phyloP scores from a whole-genome alignment of 1,140 invertebrate species.

The Zaprionus kolodkinae region DNA sequence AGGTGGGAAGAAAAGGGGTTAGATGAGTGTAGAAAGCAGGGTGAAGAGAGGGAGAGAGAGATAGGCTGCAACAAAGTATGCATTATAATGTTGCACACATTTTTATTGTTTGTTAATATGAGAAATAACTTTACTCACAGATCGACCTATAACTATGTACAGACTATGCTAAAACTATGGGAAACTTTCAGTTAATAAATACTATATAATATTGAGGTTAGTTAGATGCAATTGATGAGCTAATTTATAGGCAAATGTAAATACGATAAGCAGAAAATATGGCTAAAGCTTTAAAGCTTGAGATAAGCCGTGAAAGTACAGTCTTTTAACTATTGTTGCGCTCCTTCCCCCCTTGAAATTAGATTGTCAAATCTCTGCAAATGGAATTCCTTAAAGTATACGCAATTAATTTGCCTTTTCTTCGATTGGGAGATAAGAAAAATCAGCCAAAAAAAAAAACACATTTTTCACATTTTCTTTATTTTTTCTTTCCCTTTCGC shows the following conservation, averaged over 20 bases:
- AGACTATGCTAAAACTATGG: constrained; percentile 26
- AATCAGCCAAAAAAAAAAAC: background rate
- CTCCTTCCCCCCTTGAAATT: background rate
- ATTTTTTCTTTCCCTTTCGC: constrained; percentile 9
- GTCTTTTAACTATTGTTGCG: no score
- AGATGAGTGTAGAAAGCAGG: background rate
- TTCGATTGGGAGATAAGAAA: background rate
- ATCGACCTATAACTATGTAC: constrained; percentile 2
- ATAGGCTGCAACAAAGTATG: background rate
- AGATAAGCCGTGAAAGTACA: background rate
- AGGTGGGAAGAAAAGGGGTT: background rate
- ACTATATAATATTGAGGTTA: background rate
- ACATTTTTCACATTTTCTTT: background rate
- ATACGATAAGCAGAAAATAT: background rate
- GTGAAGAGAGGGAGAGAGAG: background rate
- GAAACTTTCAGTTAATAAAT: constrained; percentile 9
- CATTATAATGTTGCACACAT: constrained; percentile 36
- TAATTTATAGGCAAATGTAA: background rate
- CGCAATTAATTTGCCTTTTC: background rate
- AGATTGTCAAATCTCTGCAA: background rate
- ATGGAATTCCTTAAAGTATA: background rate
- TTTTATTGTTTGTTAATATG: constrained; percentile 52
- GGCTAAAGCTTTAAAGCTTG: background rate
- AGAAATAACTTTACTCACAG: constrained; percentile 13
- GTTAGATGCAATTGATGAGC: background rate